Evolutionary conservation across 2,797 vertebrate genomes (phyloP).

Genomic region (Sebastes oblongus): DNA sequence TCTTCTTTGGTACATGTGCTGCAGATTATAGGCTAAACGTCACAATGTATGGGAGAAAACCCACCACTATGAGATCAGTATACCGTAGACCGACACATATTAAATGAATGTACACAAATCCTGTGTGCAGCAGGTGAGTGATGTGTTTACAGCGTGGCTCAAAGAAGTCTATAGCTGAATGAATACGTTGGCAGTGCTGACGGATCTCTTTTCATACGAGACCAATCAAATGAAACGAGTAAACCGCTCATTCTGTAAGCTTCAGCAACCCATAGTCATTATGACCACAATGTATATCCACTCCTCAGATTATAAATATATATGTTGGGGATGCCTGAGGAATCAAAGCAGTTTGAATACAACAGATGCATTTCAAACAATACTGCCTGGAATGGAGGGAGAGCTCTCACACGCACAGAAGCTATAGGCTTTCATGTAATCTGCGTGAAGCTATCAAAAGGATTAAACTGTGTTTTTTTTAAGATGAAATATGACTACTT

Average conservation of each 20-base stretch:
- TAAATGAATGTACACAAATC: neutral
- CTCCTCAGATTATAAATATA: constrained; percentile 1
- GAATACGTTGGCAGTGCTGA: neutral
- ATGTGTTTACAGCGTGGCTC: neutral
- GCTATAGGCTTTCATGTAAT: constrained; percentile 16
- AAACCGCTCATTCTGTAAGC: neutral
- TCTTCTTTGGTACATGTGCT: neutral
- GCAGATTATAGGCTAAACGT: neutral
- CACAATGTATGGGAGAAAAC: neutral
- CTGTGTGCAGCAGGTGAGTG: neutral
- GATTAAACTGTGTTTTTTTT: constrained; percentile 20
- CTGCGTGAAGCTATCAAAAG: neutral
- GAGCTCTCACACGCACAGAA: neutral
- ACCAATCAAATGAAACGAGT: neutral
- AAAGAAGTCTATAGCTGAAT: neutral
- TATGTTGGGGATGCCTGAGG: neutral
- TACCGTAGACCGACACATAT: neutral
- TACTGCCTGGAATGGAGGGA: neutral
- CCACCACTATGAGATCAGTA: neutral
- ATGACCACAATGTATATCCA: neutral
- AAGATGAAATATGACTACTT: constrained; percentile 18
- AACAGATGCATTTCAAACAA: constrained; percentile 13
- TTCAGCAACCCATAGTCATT: neutral
- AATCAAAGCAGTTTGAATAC: constrained; percentile 2
- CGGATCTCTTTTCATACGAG: constrained; percentile 6